Evolutionary conservation across 2,888 invertebrate species (phyloP).

Genomic region (Caenorhabditis panamensis): DNA sequence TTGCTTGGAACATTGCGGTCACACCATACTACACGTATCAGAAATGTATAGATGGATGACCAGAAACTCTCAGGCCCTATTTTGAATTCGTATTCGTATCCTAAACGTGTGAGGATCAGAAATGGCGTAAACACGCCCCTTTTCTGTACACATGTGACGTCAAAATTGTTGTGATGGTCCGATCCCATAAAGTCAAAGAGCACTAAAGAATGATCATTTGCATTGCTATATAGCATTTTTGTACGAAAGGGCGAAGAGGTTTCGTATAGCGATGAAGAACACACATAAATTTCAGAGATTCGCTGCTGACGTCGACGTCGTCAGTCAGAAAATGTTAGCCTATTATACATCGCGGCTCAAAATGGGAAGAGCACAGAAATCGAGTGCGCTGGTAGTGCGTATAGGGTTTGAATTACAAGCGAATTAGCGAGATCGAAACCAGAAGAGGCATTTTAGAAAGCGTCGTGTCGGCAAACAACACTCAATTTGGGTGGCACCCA

Average conservation of each 20-base stretch:
- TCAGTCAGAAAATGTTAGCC: constrained; percentile 15
- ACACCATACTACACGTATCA: constrained; percentile 32
- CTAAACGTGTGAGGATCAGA: too few relatives aligned
- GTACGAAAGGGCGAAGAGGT: constrained; percentile 5
- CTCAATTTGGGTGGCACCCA: constrained; percentile 37
- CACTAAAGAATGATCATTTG: not conserved
- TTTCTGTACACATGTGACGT: constrained; percentile 24
- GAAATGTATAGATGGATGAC: constrained; percentile 24
- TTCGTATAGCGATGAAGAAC: constrained; percentile 18
- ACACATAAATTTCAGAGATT: constrained; percentile 4
- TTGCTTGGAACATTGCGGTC: not conserved
- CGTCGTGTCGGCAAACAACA: constrained; percentile 48
- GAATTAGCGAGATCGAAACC: constrained; percentile 52
- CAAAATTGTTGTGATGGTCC: constrained; percentile 24
- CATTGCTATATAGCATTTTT: not conserved
- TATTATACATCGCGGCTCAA: not conserved
- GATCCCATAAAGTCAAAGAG: not conserved
- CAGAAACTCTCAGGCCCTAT: not conserved
- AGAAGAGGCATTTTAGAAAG: constrained; percentile 37
- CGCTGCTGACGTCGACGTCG: not conserved
- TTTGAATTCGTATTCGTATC: too few relatives aligned
- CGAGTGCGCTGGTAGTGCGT: constrained; percentile 29
- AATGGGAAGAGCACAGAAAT: constrained; percentile 25
- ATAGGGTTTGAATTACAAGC: constrained; percentile 53
- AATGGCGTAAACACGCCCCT: too few relatives aligned